These are phyloP conservation scores for Orussus abietinus DNA, from an alignment of 1,140 invertebrate genomes.

Conservation along the genomic window DNA sequence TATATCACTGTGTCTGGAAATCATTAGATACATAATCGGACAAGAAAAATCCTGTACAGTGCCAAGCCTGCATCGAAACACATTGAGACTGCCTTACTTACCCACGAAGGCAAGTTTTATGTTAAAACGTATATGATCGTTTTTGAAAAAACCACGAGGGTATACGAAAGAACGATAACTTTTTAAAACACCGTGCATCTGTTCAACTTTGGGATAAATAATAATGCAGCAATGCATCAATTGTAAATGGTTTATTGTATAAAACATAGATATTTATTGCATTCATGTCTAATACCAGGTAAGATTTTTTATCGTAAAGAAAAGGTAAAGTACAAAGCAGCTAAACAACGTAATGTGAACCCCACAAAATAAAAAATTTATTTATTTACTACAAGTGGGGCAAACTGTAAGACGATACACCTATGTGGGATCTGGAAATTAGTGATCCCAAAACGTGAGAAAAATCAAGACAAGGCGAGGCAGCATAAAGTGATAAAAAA, in stretches of 20 bases:
- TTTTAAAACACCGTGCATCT: too few relatives aligned
- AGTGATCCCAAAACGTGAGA: slow-evolving; percentile 44
- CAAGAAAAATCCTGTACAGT: not conserved
- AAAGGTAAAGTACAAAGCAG: slow-evolving; percentile 13
- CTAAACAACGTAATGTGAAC: slow-evolving; percentile 22
- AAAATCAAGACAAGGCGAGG: slow-evolving; percentile 47
- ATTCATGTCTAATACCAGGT: slow-evolving; percentile 4
- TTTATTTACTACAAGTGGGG: slow-evolving; percentile 38
- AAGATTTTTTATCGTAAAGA: slow-evolving; percentile 8
- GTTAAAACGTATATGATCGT: slow-evolving; percentile 18
- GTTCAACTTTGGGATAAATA: slow-evolving; percentile 41
- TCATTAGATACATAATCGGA: not conserved
- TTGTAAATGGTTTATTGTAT: slow-evolving; percentile 41
- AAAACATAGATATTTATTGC: slow-evolving; percentile 27
- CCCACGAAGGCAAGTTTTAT: slow-evolving; percentile 41
- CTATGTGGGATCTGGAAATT: slow-evolving; percentile 47
- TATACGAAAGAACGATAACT: too few relatives aligned
- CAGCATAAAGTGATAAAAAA: slow-evolving; percentile 40
- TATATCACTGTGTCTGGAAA: not conserved
- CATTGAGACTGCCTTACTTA: slow-evolving; percentile 40
- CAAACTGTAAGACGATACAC: slow-evolving; percentile 19
- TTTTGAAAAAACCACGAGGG: too few relatives aligned
- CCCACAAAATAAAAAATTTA: slow-evolving; percentile 31
- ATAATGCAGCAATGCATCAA: slow-evolving; percentile 44
- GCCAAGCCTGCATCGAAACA: not conserved